Base-by-base conservation (phyloP, 2,113 vertebrate genomes). In the Trematocara nigrifrons region DNA sequence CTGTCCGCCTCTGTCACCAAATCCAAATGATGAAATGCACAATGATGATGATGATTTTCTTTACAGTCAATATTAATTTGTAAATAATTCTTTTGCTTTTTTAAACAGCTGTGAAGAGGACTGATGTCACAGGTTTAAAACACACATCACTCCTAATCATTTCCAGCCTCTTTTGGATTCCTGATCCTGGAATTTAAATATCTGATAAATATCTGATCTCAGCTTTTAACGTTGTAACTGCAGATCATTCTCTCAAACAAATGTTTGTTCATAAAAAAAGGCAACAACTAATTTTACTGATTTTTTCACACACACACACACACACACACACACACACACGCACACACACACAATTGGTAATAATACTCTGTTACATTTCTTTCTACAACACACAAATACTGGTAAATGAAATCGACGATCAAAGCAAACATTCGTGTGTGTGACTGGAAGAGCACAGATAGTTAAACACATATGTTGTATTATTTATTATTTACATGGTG, bases 341-440 rank as follows among this genome's bases (percentile, higher is more conserved):
- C 13, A 6, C 12, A 9, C 51, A 9, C 53, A 54, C 53, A 54
- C 3, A 26, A 20, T 12, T 76, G 35, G 51, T 69, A 80, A 54
- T 85, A 85, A 59, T 29, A 57, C 16, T 89, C 7, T 69, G 56
- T 84, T 84, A 79, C 54, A 89, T 20, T 40, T 54, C 10, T 66
- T 81, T 84, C 33, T 89, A 79, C 85, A 16, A 80, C 57, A 85
- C 59, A 87, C 52, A 83, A 53, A 53, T 81, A 82, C 29, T 49
- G 42, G 22, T 15, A 59, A 69, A 81, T 78, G 35, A 40, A 42
- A 88, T 42, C 53, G 1, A 64, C 3, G 5, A 35, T 20, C 49
- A 40, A 59, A 59, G 26, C 69, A 84, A 79, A 82, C 22, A 8
- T 33, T 53, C 51, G 22, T 22, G 81, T 15, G 22, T 89, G 85